A percentile compares a stretch with the other conserved stretches of the same genome.
These are phyloP conservation scores for Agapostemon virescens DNA, from an alignment of 2,888 invertebrate genomes.

Conservation along the genomic window DNA sequence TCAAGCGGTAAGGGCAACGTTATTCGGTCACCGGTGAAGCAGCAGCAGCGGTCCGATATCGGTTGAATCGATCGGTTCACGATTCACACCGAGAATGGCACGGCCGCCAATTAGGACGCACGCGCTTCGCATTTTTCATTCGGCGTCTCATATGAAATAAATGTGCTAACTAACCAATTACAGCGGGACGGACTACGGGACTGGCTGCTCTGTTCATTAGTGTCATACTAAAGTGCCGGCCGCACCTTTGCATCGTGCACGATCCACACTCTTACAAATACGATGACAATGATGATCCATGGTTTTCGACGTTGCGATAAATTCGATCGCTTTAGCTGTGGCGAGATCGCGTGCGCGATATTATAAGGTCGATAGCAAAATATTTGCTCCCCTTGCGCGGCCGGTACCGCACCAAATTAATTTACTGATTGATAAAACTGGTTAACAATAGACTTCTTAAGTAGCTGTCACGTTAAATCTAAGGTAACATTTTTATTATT, in stretches of 20 bases:
- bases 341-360: slow-evolving; percentile 25
- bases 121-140: slow-evolving; percentile 71
- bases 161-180: slow-evolving; percentile 76
- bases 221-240: slow-evolving; percentile 72
- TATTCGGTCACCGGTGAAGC: slow-evolving; percentile 63
- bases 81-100: slow-evolving; percentile 49
- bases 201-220: slow-evolving; percentile 71
- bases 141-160: slow-evolving; percentile 67
- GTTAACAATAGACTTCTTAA: neutral
- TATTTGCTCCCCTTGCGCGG: neutral
- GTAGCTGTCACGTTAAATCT: neutral
- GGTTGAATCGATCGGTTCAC: slow-evolving; percentile 58
- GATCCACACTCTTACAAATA: slow-evolving; percentile 30
- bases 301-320: slow-evolving; percentile 12
- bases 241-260: slow-evolving; percentile 63
- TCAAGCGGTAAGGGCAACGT: slow-evolving; percentile 52
- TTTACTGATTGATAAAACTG: neutral
- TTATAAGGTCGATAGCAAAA: neutral
- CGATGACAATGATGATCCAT: slow-evolving; percentile 59
- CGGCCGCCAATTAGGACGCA: slow-evolving; percentile 70
- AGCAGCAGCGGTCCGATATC: slow-evolving; percentile 61
- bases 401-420: neutral
- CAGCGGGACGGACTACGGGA: slow-evolving; percentile 57
- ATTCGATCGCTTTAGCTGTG: slow-evolving; percentile 18
- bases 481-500: no score